Evolutionary conservation across 64 coral and sea anemone genomes (phyloP).

Genomic region (Actinia equina): DNA sequence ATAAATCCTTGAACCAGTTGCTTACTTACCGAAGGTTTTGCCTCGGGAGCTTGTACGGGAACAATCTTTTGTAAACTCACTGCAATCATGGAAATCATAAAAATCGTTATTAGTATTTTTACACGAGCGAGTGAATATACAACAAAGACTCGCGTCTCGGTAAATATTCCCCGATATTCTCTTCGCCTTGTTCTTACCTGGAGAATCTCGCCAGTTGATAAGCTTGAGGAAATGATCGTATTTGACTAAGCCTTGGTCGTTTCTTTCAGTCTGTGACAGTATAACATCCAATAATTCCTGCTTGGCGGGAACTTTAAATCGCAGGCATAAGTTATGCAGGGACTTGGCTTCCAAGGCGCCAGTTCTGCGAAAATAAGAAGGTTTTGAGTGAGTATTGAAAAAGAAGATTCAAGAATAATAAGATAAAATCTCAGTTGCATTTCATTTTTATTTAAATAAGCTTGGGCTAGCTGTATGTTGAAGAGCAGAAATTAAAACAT

Average conservation of each 20-base stretch:
- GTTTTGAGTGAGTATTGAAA: not conserved
- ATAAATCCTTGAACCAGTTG: too few relatives aligned
- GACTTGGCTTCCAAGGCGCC: constrained; percentile 76
- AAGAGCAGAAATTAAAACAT: too few relatives aligned
- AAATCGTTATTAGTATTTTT: not conserved
- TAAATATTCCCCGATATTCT: too few relatives aligned
- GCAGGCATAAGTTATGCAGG: constrained; percentile 77
- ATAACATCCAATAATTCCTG: constrained; percentile 73
- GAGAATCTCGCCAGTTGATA: constrained; percentile 91
- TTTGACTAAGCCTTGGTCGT: constrained; percentile 52
- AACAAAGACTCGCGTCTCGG: too few relatives aligned
- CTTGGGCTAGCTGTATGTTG: too few relatives aligned
- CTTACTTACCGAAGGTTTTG: constrained; percentile 77
- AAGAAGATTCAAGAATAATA: too few relatives aligned
- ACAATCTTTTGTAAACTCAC: constrained; percentile 90
- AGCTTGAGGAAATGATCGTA: constrained; percentile 86
- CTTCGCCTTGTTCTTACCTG: constrained; percentile 43
- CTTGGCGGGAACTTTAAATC: constrained; percentile 90
- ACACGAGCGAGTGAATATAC: too few relatives aligned
- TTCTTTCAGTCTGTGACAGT: constrained; percentile 65
- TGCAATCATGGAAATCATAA: constrained; percentile 22
- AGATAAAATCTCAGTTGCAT: too few relatives aligned
- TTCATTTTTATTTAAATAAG: too few relatives aligned
- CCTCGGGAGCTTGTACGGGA: constrained; percentile 75
- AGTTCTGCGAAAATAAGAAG: constrained; percentile 35